Base-by-base conservation (phyloP, 2,797 vertebrate genomes). In the Poeciliopsis infans region DNA sequence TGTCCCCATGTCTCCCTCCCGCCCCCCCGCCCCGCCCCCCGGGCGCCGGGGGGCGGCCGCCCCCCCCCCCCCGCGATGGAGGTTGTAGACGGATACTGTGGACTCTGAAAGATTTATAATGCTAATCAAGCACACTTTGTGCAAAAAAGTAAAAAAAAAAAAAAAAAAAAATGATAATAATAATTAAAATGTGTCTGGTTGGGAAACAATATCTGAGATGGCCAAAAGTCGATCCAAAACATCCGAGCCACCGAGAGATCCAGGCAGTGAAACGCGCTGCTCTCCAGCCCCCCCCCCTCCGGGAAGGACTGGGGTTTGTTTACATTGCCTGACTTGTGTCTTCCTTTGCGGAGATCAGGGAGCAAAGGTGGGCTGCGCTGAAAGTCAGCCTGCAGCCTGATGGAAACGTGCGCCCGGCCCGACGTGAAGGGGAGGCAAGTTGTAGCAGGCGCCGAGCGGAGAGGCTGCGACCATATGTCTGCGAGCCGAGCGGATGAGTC, bases 291-390 rank as follows among this genome's bases (percentile, higher is more conserved):
- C 66, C 23, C 66, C 66, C 64, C 64, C 64, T 39, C 64, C 39
- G 25, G 66, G 23, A 69, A 69, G 66, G 64, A 39, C 85, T 84
- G 47, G 76, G 85, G 86, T 91, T 94, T 93, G 91, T 93, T 93
- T 91, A 92, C 91, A 91, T 72, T 76, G 88, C 31, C 78, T 41
- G 31, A 69, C 45, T 49, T 49, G 39, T 49, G 20, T 1, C 49
- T 43, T 79, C 28, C 2, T n/a, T 11, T 49, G 23, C 66, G 39
- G 39, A 41, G 41, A 11, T 77, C 84, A 8, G 25, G 82, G 83
- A 87, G 87, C 47, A 79, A 76, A 79, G 59, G 74, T 33, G 5
- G 71, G 16, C 68, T 76, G 43, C 51, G 33, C 36, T 7, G 39
- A 36, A 79, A 79, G 81, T 39, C 72, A 4, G 18, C 18, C 0